Evolutionary conservation across 2,797 vertebrate genomes (phyloP), one percentile per base, ranked within the genome.

Genomic region (Kryptolebias ocellatus): DNA sequence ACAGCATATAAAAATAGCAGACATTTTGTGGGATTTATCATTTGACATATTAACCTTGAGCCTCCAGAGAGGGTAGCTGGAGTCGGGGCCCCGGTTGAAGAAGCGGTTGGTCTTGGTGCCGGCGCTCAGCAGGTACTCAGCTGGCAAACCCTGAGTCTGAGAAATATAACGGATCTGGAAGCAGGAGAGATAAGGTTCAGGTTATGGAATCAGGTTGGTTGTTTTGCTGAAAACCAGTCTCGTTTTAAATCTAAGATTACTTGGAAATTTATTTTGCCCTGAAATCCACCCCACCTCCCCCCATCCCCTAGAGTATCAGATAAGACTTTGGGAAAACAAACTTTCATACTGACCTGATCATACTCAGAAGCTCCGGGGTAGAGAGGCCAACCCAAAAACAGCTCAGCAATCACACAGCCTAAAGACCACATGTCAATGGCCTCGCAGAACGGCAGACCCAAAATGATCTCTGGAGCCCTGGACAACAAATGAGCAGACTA

Each of bases 401-500:
- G 94, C 91, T 99, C 98, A 1, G 98, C 98, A 17, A 99, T 98
- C 86, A 99, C 98, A 79, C 98, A 99, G 74, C 98, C 98, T 78
- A 99, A 87, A 0, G 98, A 99, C 98, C 98, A 99, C 98, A 99
- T 99, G 86, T 99, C 98, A 29, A 99, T 99, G 51, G 98, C 98
- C 89, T 99, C 98, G 71, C 96, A 98, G 86, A 99, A 99, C 0
- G 96, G 98, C 87, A 99, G 93, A 71, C 98, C 98, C 1, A 99
- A 90, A 87, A 99, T 99, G 90, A 99, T 99, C 91, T 99, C 98
- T 0, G 98, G 98, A 83, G 98, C 97, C 93, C 98, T 99, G 85
- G 2, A 63, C 17, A 53, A 55, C 42, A 77, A 76, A 62, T 10
- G 8, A 74, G 0, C 18, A 42, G 1, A 69, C 60, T 47, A 37